phyloP scores from a whole-genome alignment of 1,140 invertebrate species.

The Sinonovacula constricta region DNA sequence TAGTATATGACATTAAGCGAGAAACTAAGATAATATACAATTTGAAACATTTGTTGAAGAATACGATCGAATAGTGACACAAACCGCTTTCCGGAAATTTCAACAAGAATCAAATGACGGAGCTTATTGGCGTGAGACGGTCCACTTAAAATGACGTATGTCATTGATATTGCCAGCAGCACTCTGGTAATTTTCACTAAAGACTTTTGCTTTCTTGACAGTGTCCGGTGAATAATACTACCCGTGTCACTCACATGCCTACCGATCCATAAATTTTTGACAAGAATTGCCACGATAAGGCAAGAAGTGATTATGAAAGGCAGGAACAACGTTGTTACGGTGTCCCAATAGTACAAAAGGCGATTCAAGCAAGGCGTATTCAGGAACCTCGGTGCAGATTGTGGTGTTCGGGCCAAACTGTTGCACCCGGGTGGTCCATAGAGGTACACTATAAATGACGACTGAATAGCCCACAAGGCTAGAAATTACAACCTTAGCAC shows the following conservation, averaged over 20 bases:
- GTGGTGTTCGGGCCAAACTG: conserved; percentile 45
- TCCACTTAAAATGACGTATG: conserved; percentile 87
- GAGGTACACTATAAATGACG: conserved; percentile 83
- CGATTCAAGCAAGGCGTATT: conserved; percentile 80
- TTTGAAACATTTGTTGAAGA: conserved; percentile 81
- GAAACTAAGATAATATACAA: conserved; percentile 88
- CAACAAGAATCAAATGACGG: conserved; percentile 59
- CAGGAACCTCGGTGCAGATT: conserved; percentile 76
- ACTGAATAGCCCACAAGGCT: conserved; percentile 81
- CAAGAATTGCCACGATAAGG: conserved; percentile 86
- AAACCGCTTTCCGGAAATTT: conserved; percentile 1
- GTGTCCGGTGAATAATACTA: conserved; percentile 62
- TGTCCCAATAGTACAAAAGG: conserved; percentile 85
- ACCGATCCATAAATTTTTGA: conserved; percentile 79
- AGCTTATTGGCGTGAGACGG: conserved; percentile 80
- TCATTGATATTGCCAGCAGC: conserved; percentile 88
- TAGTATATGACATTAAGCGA: conserved; percentile 92
- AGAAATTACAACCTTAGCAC: conserved; percentile 84
- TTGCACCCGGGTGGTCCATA: conserved; percentile 80
- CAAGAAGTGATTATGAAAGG: conserved; percentile 85
- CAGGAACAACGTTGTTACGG: conserved; percentile 84
- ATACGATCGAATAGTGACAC: conserved; percentile 75
- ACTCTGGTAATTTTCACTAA: conserved; percentile 88
- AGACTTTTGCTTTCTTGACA: conserved; percentile 79
- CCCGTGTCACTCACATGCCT: conserved; percentile 5